Conservation (phyloP, 1,140 invertebrate species). For the Drosophila ambigua region DNA sequence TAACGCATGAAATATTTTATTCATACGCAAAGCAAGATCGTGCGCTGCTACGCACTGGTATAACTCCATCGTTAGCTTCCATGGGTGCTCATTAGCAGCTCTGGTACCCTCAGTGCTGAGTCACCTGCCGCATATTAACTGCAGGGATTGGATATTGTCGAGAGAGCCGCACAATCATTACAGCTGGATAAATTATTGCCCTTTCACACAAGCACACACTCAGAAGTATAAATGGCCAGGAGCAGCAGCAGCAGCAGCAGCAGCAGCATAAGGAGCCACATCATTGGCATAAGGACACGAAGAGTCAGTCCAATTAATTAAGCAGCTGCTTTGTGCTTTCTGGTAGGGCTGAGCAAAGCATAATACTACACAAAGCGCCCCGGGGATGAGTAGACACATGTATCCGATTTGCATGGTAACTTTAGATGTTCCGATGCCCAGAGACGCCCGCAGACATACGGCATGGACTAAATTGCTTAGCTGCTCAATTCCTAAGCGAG, state of each 20-base stretch:
- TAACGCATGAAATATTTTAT: constrained; percentile 77
- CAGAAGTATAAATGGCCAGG: neutral
- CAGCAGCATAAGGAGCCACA: constrained; percentile 36
- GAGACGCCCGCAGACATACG: neutral
- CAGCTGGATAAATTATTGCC: constrained; percentile 49
- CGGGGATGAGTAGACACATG: neutral
- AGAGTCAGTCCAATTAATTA: constrained; percentile 71
- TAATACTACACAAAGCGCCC: too few relatives aligned
- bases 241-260: constrained; percentile 40
- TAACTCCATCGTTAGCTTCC: constrained; percentile 46
- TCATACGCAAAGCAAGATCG: constrained; percentile 45
- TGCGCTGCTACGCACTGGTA: too few relatives aligned
- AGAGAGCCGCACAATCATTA: constrained; percentile 56
- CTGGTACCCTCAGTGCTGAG: constrained; percentile 35
- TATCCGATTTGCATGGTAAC: constrained; percentile 2
- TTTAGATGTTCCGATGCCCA: neutral
- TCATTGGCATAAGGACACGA: constrained; percentile 45
- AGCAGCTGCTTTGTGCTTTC: constrained; percentile 36
- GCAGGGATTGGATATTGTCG: constrained; percentile 66
- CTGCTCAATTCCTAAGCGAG: constrained; percentile 10
- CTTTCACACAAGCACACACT: constrained; percentile 14
- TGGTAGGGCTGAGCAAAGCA: constrained; percentile 10
- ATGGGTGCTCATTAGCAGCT: constrained; percentile 59
- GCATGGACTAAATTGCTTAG: constrained; percentile 2
- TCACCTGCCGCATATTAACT: constrained; percentile 82